A percentile compares a stretch with the other conserved stretches of the same genome.
Evolutionary conservation across 2,888 invertebrate genomes (phyloP).

Genomic region (Eurytoma adleriae): DNA sequence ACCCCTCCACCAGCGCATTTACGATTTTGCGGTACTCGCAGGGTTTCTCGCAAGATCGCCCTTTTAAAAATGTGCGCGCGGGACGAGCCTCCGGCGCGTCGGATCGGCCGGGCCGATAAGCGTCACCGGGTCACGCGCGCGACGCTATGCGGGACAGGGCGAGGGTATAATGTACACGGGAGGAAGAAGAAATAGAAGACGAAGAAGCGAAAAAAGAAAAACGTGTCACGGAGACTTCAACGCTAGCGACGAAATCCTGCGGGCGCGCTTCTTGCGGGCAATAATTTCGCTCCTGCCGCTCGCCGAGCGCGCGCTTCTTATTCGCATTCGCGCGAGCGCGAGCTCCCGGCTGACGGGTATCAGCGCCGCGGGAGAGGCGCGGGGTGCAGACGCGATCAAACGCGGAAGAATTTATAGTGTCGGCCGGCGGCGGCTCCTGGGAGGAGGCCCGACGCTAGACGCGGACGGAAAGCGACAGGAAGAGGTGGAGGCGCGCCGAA

Average conservation of each 20-base stretch:
- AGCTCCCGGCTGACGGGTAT: background rate
- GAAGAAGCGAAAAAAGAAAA: background rate
- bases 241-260: slow-evolving; percentile 35
- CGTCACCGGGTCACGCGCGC: too few species aligned
- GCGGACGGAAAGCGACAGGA: slow-evolving; percentile 17
- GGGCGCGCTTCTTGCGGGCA: background rate
- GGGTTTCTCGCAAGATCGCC: too few species aligned
- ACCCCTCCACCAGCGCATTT: too few species aligned
- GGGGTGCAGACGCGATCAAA: slow-evolving; percentile 19
- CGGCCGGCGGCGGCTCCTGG: background rate
- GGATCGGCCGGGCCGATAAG: too few species aligned
- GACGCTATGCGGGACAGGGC: too few species aligned
- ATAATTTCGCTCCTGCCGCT: too few species aligned
- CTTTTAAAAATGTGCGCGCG: too few species aligned
- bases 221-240: slow-evolving; percentile 43
- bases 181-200: background rate
- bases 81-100: too few species aligned
- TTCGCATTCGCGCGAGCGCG: background rate
- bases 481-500: background rate
- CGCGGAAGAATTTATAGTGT: slow-evolving; percentile 44
- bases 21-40: too few species aligned
- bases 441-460: slow-evolving; percentile 1
- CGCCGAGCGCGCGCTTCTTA: background rate
- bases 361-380: background rate
- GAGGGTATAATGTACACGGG: too few species aligned